These are phyloP conservation scores for Acholoe squamosa DNA, from an alignment of 2,888 invertebrate species.

Conservation along the genomic window DNA sequence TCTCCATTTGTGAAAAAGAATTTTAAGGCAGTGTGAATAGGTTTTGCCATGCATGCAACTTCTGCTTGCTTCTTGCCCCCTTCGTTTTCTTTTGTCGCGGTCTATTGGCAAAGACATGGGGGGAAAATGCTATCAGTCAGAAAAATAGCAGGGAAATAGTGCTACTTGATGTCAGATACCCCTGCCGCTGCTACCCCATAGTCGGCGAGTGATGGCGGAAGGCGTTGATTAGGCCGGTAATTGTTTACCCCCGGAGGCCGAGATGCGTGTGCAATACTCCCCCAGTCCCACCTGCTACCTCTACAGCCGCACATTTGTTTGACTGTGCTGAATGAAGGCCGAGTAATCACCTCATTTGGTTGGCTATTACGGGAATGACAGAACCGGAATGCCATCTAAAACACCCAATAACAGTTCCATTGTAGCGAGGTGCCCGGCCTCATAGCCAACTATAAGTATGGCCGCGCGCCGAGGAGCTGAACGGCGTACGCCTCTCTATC, in stretches of 20 bases:
- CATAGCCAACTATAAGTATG: background rate
- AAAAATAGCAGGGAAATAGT: background rate
- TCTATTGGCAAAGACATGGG: background rate
- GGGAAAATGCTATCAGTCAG: background rate
- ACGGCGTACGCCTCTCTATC: constrained; percentile 16
- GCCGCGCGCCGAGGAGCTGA: background rate
- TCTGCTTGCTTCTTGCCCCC: no score
- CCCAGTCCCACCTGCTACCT: background rate
- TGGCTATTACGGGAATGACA: constrained; percentile 31
- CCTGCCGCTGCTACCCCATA: background rate
- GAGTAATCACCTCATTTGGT: constrained; percentile 50
- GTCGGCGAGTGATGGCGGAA: background rate
- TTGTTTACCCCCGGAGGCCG: constrained; percentile 11
- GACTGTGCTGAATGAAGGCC: constrained; percentile 5
- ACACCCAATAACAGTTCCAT: constrained; percentile 35
- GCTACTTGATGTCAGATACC: constrained; percentile 3
- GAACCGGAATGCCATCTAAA: constrained; percentile 52
- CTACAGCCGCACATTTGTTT: background rate
- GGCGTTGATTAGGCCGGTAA: background rate
- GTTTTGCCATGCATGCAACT: no score
- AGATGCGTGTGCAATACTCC: background rate
- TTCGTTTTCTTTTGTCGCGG: background rate
- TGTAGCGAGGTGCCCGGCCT: constrained; percentile 28
- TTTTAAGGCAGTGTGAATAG: no score
- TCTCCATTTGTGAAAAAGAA: no score